Evolutionary conservation across 2,113 vertebrate genomes (phyloP).

Genomic region (Entomyzon cyanotis): DNA sequence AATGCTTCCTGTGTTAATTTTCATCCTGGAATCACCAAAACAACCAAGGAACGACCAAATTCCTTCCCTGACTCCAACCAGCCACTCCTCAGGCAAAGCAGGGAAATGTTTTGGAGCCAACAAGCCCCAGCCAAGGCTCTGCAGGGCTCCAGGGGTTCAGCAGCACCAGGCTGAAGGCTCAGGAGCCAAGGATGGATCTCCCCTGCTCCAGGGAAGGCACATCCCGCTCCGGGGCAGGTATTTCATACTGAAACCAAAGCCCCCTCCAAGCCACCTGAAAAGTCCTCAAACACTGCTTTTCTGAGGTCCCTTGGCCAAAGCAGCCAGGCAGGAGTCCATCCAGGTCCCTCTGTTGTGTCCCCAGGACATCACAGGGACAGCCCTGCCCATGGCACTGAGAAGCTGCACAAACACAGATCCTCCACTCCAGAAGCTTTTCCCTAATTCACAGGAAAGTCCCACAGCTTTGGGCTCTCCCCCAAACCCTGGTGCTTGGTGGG

Average conservation of each 20-base stretch:
- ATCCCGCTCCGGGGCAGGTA: background rate
- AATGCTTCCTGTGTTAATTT: background rate
- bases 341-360: fast-evolving
- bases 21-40: background rate
- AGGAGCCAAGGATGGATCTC: background rate
- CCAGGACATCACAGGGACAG: fast-evolving
- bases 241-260: background rate
- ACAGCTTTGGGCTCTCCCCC: fast-evolving
- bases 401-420: background rate
- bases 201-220: fast-evolving
- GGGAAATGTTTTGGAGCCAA: too few species aligned
- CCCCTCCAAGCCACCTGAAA: background rate
- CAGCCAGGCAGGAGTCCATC: fast-evolving
- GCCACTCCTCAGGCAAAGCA: background rate
- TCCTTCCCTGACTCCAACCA: background rate
- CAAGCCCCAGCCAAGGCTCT: background rate
- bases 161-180: background rate
- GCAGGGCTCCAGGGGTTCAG: background rate
- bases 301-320: background rate
- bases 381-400: background rate
- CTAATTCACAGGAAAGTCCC: background rate
- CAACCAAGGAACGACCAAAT: background rate
- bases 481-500: background rate
- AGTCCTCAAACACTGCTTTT: background rate
- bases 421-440: background rate